Conservation (phyloP, 2,797 vertebrate genomes). For the Clarias fuscus region DNA sequence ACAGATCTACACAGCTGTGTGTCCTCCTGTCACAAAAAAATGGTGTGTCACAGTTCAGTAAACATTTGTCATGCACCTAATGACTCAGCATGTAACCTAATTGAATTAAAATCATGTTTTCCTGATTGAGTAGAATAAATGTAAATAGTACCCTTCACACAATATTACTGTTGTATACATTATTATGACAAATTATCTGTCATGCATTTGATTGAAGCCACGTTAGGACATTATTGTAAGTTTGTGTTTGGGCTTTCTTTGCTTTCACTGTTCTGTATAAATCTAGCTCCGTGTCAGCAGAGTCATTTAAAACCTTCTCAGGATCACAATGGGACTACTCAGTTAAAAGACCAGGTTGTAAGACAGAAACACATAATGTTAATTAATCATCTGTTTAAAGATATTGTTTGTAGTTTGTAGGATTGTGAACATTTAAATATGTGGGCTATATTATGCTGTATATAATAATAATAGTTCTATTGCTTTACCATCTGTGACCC, state of each 20-base stretch:
- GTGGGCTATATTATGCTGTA: background rate
- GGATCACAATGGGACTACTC: background rate
- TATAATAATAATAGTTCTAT: too few species aligned
- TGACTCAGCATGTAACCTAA: background rate
- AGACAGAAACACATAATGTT: background rate
- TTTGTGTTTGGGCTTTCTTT: background rate
- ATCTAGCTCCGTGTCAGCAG: background rate
- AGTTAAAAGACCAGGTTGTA: constrained; percentile 5
- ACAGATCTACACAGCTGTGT: background rate
- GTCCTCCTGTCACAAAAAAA: constrained; percentile 25
- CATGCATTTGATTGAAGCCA: constrained; percentile 3
- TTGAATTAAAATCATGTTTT: constrained; percentile 8
- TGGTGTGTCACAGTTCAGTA: constrained; percentile 45
- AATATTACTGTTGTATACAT: background rate
- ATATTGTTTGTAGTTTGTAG: background rate
- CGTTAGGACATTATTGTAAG: background rate
- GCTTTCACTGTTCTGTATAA: background rate
- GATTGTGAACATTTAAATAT: background rate
- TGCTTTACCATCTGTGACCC: background rate
- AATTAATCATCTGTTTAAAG: background rate
- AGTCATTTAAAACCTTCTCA: background rate
- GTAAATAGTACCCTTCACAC: background rate
- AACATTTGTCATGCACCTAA: constrained; percentile 29
- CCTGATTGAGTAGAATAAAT: background rate
- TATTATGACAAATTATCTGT: constrained; percentile 1